These are phyloP conservation scores for Arrhopalites spinosus DNA, from an alignment of 2,888 invertebrate species.

Conservation along the genomic window DNA sequence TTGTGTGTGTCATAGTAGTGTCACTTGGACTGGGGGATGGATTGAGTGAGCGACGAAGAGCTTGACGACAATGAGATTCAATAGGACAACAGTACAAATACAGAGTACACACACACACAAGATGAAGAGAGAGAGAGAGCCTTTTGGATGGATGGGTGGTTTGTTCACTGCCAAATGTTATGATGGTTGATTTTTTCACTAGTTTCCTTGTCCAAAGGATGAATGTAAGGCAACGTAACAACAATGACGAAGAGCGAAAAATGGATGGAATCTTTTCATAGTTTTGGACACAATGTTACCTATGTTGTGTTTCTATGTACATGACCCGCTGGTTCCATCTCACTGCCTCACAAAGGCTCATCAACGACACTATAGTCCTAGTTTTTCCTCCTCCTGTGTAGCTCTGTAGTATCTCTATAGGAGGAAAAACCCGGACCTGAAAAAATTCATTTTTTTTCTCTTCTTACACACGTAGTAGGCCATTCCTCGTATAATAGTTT, in stretches of 20 bases:
- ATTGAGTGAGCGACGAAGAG: background rate
- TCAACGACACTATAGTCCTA: constrained; percentile 36
- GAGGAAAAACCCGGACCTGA: constrained; percentile 24
- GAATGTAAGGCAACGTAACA: constrained; percentile 26
- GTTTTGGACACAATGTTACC: constrained; percentile 34
- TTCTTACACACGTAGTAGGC: background rate
- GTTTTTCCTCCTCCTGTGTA: constrained; percentile 7
- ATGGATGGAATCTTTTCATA: constrained; percentile 34
- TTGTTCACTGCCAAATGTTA: constrained; percentile 41
- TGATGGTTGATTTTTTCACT: constrained; percentile 42
- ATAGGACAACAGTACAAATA: too few relatives aligned
- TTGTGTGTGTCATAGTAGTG: background rate
- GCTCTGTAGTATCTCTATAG: background rate
- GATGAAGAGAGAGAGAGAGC: background rate
- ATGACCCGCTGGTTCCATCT: constrained; percentile 40
- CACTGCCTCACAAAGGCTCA: constrained; percentile 44
- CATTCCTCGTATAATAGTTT: too few relatives aligned
- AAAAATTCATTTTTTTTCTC: background rate
- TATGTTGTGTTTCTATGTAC: background rate
- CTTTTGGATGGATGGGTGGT: constrained; percentile 35
- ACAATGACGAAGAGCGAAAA: constrained; percentile 31
- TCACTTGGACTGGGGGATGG: background rate
- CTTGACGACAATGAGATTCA: constrained; percentile 5
- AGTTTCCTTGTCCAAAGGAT: constrained; percentile 18
- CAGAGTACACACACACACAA: background rate